Conservation (phyloP, 2,888 invertebrate genomes). For the Sclerodermus sp. region DNA sequence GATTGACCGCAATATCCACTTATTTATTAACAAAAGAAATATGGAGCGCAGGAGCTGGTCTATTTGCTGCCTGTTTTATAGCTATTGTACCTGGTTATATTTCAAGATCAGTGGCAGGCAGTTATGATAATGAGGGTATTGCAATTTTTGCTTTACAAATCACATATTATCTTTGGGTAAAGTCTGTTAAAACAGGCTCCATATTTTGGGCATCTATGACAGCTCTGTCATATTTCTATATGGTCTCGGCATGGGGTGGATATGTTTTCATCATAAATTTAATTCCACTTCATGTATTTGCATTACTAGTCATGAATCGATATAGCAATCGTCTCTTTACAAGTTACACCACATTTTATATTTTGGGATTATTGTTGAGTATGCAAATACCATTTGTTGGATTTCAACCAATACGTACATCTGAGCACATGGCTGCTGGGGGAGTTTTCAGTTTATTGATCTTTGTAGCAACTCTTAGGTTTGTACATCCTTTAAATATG, state of each 20-base stretch:
- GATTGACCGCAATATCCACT: conserved; percentile 95
- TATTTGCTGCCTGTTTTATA: conserved; percentile 98
- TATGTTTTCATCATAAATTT: conserved; percentile 99
- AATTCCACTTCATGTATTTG: conserved; percentile 97
- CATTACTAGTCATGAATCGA: conserved; percentile 90
- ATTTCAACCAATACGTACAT: conserved; percentile 97
- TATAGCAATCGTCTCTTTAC: conserved; percentile 90
- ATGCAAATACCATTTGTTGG: conserved; percentile 98
- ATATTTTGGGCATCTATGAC: conserved; percentile 95
- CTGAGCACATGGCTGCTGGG: conserved; percentile 98
- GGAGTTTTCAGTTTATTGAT: conserved; percentile 95
- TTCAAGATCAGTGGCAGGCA: conserved; percentile 97
- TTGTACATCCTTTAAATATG: conserved; percentile 1
- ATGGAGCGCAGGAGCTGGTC: conserved; percentile 94
- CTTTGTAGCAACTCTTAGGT: conserved; percentile 80
- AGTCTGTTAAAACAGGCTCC: conserved; percentile 96
- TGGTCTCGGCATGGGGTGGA: conserved; percentile 99
- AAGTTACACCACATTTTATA: conserved; percentile 96
- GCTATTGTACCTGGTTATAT: conserved; percentile 99
- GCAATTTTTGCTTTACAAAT: conserved; percentile 99
- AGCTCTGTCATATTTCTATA: conserved; percentile 97
- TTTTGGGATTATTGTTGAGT: conserved; percentile 89
- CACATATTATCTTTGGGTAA: conserved; percentile 98
- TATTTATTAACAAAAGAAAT: conserved; percentile 96
- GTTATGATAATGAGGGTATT: conserved; percentile 99